Percentiles rank a stretch among this genome's conserved stretches.
These are phyloP conservation scores for Mesorhabditis sp. DNA, from an alignment of 2,888 invertebrate species.

Conservation along the genomic window DNA sequence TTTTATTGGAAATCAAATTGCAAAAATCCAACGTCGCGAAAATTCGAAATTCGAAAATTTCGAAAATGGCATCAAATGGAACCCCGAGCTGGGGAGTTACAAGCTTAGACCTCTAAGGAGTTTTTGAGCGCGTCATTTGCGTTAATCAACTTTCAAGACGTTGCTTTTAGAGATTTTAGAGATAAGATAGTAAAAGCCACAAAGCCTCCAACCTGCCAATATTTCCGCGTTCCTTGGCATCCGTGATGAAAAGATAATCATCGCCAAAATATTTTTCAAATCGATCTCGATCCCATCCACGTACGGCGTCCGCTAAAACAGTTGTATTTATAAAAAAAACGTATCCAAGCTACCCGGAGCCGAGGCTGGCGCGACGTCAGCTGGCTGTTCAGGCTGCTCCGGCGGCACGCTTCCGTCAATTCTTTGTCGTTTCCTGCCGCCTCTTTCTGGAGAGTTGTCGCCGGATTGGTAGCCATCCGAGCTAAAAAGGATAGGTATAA, in stretches of 20 bases:
- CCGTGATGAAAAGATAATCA: constrained; percentile 85
- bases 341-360: not conserved
- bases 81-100: too few species aligned
- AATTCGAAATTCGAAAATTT: too few species aligned
- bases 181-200: too few species aligned
- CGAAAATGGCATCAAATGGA: too few species aligned
- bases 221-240: constrained; percentile 92
- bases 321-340: not conserved
- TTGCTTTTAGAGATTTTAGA: too few species aligned
- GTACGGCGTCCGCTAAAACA: not conserved
- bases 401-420: not conserved
- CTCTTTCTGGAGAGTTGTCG: not conserved
- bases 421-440: not conserved
- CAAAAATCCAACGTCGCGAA: too few species aligned
- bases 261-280: constrained; percentile 29
- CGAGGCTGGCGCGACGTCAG: too few species aligned
- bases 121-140: too few species aligned
- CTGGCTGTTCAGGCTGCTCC: not conserved
- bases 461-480: constrained; percentile 2
- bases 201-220: constrained; percentile 70
- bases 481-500: not conserved
- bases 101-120: too few species aligned
- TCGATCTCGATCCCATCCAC: not conserved
- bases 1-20: too few species aligned
- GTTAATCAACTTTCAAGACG: too few species aligned